Base-by-base conservation (phyloP, 2,113 vertebrate genomes). In the Tragelaphus imberbis region DNA sequence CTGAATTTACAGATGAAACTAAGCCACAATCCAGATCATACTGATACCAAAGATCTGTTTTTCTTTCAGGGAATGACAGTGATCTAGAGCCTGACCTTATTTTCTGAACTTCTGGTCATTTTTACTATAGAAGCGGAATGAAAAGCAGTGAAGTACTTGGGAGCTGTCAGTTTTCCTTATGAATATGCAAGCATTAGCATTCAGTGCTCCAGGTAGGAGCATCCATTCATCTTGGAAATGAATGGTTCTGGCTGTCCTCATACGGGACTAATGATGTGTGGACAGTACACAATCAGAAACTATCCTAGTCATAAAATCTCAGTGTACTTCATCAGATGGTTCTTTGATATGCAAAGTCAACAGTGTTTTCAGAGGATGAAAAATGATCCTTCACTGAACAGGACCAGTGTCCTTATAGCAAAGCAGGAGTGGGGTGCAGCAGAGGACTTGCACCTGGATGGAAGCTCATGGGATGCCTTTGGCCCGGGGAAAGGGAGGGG, bases 201-300 rank as follows among this genome's bases (percentile, higher is more conserved):
- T 79, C 85, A 12, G 17, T 79, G n/a, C 44, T 56, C 59, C 21
- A 61, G 53, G 84, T 80, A 81, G 75, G n/a, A 79, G 84, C 79
- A 85, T 92, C 94, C 80, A 95, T 96, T 93, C 25, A 88, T 97
- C 92, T 92, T 95, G 85, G 3, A 92, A 97, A 96, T 79, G 88
- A 95, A 59, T 75, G 33, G 82, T 87, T 28, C 94, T 84, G 33
- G 44, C 51, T 56, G 30, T 86, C 44, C 79, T 84, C 68, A 96
- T 82, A 88, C 5, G 80, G 40, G 44, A 93, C 65, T 95, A 88
- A 94, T 97, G 71, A 91, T 71, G 89, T 95, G 92, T 93, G 91
- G 75, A 94, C 36, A 89, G 77, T 55, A 49, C 75, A 95, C 40
- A 91, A 63, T 53, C 68, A 90, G 77, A 93, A 84, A 27, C 75